Percentiles rank a stretch among this genome's conserved stretches.
Evolutionary conservation across 2,888 invertebrate species (phyloP).

Genomic region (Idaea straminata): DNA sequence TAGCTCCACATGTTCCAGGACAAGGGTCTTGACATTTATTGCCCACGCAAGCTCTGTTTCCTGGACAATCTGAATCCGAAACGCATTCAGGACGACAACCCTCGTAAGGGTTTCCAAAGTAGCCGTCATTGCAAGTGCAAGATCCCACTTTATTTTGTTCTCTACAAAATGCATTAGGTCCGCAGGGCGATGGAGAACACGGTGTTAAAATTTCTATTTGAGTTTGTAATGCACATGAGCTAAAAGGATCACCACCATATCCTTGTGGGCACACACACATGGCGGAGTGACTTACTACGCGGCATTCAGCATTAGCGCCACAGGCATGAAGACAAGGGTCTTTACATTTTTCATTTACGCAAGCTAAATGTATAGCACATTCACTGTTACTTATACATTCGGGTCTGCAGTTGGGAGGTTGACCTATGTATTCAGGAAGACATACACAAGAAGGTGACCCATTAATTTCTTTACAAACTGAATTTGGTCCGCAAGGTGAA

Average conservation of each 20-base stretch:
- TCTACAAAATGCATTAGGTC: conserved; percentile 84
- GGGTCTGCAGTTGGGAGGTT: conserved; percentile 88
- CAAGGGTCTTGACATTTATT: conserved; percentile 89
- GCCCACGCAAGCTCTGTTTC: conserved; percentile 85
- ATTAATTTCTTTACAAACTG: conserved; percentile 85
- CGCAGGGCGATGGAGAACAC: conserved; percentile 86
- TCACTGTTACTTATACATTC: conserved; percentile 90
- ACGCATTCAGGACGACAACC: conserved; percentile 88
- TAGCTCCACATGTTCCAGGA: conserved; percentile 86
- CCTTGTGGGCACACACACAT: conserved; percentile 86
- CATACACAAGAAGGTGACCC: conserved; percentile 88
- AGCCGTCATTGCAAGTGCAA: conserved; percentile 84
- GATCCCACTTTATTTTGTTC: conserved; percentile 85
- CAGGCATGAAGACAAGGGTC: conserved; percentile 87
- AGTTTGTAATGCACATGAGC: conserved; percentile 74
- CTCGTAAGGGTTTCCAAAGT: conserved; percentile 88
- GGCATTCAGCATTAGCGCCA: conserved; percentile 85
- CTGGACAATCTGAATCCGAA: conserved; percentile 85
- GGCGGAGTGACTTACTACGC: conserved; percentile 88
- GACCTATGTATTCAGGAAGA: conserved; percentile 83
- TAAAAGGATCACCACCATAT: conserved; percentile 83
- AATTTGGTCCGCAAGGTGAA: conserved; percentile 89
- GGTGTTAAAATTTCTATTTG: conserved; percentile 79
- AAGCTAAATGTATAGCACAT: conserved; percentile 85
- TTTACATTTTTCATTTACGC: conserved; percentile 86